phyloP scores from a whole-genome alignment of 1,140 invertebrate genomes.

The Arion vulgaris region DNA sequence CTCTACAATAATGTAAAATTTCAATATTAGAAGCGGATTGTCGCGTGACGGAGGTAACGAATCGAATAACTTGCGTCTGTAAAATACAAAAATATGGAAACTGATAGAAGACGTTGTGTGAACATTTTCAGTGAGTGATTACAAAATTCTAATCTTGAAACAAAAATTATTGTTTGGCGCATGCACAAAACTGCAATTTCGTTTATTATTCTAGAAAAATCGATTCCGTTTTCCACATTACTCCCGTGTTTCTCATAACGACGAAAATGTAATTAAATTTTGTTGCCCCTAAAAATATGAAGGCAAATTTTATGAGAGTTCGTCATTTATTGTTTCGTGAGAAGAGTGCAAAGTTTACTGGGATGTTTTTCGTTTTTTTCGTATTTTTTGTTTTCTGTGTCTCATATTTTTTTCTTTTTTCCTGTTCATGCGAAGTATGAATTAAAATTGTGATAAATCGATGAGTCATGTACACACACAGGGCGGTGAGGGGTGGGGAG shows the following conservation, averaged over 20 bases:
- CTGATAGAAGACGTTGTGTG: neutral
- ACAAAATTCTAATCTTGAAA: constrained; percentile 21
- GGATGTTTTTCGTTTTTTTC: neutral
- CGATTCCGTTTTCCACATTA: constrained; percentile 12
- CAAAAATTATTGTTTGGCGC: constrained; percentile 25
- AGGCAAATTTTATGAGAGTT: constrained; percentile 30
- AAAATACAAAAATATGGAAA: constrained; percentile 7
- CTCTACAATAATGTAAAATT: neutral
- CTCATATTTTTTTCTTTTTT: too few species aligned
- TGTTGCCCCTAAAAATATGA: constrained; percentile 33
- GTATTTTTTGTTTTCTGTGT: neutral
- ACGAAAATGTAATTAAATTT: constrained; percentile 35
- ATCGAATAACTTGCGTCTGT: neutral
- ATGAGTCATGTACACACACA: neutral
- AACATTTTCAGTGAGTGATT: constrained; percentile 11
- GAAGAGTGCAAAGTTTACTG: constrained; percentile 2
- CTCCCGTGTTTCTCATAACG: constrained; percentile 23
- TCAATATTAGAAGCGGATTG: neutral
- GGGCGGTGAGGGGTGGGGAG: neutral
- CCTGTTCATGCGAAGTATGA: neutral
- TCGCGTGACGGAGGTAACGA: constrained; percentile 10
- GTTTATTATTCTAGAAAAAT: constrained; percentile 28
- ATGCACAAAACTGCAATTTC: constrained; percentile 33
- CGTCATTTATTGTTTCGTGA: constrained; percentile 32
- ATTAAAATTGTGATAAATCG: constrained; percentile 8